Conservation (phyloP, 2,888 invertebrate species). For the Mythimna pallens region DNA sequence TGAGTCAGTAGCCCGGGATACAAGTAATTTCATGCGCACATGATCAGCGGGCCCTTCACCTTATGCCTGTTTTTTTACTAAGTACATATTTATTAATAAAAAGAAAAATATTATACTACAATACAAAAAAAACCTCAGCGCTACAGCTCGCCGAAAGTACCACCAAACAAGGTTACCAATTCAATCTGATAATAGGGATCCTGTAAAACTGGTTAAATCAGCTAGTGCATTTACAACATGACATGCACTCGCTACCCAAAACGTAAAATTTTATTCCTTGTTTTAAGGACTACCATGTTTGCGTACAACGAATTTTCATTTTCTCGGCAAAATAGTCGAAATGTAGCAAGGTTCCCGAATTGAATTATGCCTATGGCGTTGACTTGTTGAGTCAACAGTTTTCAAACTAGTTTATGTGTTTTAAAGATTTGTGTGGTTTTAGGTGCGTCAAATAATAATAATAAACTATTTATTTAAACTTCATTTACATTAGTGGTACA, state of each 20-base stretch:
- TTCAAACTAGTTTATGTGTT: slow-evolving; percentile 20
- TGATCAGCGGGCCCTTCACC: too few relatives aligned
- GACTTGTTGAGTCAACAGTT: not conserved
- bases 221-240: not conserved
- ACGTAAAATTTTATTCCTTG: not conserved
- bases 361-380: slow-evolving; percentile 10
- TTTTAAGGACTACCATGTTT: not conserved
- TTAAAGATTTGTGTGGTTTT: not conserved
- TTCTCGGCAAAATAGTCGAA: not conserved
- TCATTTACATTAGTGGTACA: too few relatives aligned
- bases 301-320: not conserved
- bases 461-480: too few relatives aligned
- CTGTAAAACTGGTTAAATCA: not conserved
- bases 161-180: not conserved
- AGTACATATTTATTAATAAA: too few relatives aligned
- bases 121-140: not conserved
- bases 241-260: not conserved
- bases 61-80: too few relatives aligned
- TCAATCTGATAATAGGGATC: not conserved
- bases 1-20: too few relatives aligned
- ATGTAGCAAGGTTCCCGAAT: not conserved
- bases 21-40: too few relatives aligned
- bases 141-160: not conserved
- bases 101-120: too few relatives aligned
- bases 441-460: not conserved